Evolutionary conservation across 2,888 invertebrate genomes (phyloP).

Genomic region (Synanthedon vespiformis): DNA sequence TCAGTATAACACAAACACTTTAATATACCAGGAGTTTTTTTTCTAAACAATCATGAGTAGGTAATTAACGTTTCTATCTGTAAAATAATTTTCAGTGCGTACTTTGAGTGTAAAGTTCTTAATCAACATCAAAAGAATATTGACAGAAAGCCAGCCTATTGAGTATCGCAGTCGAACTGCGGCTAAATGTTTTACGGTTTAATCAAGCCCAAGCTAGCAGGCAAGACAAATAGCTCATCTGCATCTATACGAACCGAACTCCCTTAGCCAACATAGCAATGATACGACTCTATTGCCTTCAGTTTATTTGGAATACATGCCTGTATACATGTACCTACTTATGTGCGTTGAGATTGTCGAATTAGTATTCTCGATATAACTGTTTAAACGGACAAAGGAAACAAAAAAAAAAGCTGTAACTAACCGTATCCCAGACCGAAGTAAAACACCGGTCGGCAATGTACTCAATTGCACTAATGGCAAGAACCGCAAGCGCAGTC

Average conservation of each 20-base stretch:
- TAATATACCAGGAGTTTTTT: too few species aligned
- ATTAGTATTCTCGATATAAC: too few species aligned
- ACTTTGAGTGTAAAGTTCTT: too few species aligned
- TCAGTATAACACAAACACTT: too few species aligned
- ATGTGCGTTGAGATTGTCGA: too few species aligned
- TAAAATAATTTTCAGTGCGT: too few species aligned
- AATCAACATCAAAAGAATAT: too few species aligned
- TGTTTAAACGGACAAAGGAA: neutral
- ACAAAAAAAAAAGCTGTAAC: neutral
- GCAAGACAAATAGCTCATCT: slow-evolving; percentile 70
- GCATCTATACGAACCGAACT: slow-evolving; percentile 65
- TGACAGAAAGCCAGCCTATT: slow-evolving; percentile 1
- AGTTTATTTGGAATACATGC: slow-evolving; percentile 21
- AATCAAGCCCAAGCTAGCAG: slow-evolving; percentile 66
- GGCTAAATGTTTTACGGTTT: slow-evolving; percentile 66
- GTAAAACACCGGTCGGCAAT: slow-evolving; percentile 11
- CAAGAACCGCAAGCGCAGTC: slow-evolving; percentile 58
- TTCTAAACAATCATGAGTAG: too few species aligned
- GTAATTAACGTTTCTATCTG: too few species aligned
- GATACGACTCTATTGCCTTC: slow-evolving; percentile 29
- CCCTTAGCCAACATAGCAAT: slow-evolving; percentile 47
- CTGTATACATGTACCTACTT: too few species aligned
- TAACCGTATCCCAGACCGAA: neutral
- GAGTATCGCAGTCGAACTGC: slow-evolving; percentile 37
- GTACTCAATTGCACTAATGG: slow-evolving; percentile 62